Evolutionary conservation across 2,113 vertebrate species (phyloP).

Genomic region (Pomatostomus ruficeps): DNA sequence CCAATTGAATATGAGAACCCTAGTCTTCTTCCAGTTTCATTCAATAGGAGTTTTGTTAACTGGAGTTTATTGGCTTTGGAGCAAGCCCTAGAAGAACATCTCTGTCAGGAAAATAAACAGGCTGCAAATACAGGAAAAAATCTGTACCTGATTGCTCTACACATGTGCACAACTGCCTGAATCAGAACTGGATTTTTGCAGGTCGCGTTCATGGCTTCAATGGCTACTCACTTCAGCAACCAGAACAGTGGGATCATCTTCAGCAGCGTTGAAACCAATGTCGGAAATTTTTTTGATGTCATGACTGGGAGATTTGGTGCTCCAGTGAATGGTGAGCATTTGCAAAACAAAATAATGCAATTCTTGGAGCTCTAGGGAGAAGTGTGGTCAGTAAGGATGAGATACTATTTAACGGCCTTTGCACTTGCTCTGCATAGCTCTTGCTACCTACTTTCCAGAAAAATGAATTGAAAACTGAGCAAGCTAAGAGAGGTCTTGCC

Average conservation of each 20-base stretch:
- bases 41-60: conserved; percentile 43
- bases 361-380: neutral
- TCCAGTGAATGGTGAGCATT: conserved; percentile 76
- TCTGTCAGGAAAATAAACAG: conserved; percentile 42
- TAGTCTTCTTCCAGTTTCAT: neutral
- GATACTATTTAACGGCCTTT: neutral
- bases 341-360: neutral
- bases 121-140: neutral
- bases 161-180: neutral
- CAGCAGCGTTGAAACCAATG: conserved; percentile 81
- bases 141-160: neutral
- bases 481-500: neutral
- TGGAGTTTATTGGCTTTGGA: conserved; percentile 37
- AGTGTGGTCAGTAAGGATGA: neutral
- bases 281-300: conserved; percentile 83
- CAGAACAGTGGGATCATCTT: conserved; percentile 85
- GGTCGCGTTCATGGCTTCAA: conserved; percentile 83
- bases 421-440: neutral
- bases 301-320: conserved; percentile 83
- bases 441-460: neutral
- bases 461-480: neutral
- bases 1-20: conserved; percentile 19
- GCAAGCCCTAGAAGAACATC: conserved; percentile 32
- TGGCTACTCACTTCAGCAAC: conserved; percentile 84
- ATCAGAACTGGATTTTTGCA: conserved; percentile 23